Base-by-base conservation (phyloP, 2,113 vertebrate species). In the Trogon melanurus region DNA sequence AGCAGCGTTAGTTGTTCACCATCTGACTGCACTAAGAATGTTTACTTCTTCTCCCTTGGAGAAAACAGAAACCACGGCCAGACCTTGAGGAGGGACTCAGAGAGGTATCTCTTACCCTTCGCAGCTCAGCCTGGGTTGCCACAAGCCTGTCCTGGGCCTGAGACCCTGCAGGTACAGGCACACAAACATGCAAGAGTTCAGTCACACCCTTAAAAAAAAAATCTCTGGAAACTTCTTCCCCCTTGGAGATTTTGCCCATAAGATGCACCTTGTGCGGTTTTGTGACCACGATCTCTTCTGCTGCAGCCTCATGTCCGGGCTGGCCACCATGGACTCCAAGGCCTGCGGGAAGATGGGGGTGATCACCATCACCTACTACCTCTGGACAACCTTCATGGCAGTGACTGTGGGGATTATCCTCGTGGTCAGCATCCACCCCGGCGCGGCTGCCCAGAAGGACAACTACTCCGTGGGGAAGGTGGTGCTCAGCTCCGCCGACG, bases 381-480 rank as follows among this genome's bases (percentile, higher is more conserved):
- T 99, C 51, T 99, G 99, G 99, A 99, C 99, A 79, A 99, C 99
- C 47, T 99, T 99, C 97, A 96, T 99, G 29, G 99, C 99, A 2
- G 99, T 99, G 64, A 97, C 98, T 2, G 96, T 99, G 1, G 98
- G 99, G 56, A 99, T 99, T 93, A 26, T 98, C 29, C 97, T 99
- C 0, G 99, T 99, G 67, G 34, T 98, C 88, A 97, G 97, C 97
- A 99, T 99, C 96, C 98, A 99, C 75, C 99, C 99, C 0, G 99
- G 99, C 0, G 97, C 96, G 4, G 99, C 98, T 5, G 98, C 98
- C 4, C 98, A 99, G 34, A 97, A 98, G 97, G 98, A 99, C 61
- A 80, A 97, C 29, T 97, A 97, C 36, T 74, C 98, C 3, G 97
- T 96, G 7, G 97, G 98, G 3, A 98, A 98, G 10, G 97, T 97